A percentile compares a stretch with the other conserved stretches of the same genome.
These are phyloP conservation scores for Manis crassicaudata DNA, from an alignment of 2,797 vertebrate genomes.

Conservation along the genomic window DNA sequence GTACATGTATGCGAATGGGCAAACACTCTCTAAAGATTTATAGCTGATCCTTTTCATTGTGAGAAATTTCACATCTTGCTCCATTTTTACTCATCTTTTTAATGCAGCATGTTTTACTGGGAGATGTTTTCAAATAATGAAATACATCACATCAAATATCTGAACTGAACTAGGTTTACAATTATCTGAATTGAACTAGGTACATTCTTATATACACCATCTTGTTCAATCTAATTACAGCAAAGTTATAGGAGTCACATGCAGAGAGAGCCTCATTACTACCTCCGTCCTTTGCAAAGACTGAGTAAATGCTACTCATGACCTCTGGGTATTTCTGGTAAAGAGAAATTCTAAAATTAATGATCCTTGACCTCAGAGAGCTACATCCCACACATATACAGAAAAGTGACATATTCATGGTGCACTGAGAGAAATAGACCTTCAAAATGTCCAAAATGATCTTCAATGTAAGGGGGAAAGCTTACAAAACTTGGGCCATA, in stretches of 20 bases:
- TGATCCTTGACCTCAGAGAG: background rate
- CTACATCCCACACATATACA: background rate
- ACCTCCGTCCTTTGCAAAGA: background rate
- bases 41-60: background rate
- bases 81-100: background rate
- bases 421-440: background rate
- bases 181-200: background rate
- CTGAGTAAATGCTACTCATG: background rate
- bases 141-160: background rate
- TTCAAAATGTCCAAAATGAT: background rate
- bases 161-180: background rate
- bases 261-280: background rate
- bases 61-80: slow-evolving; percentile 17
- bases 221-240: background rate
- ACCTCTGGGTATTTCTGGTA: background rate
- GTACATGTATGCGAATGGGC: background rate
- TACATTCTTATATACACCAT: background rate
- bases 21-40: background rate
- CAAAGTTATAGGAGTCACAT: background rate
- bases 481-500: background rate
- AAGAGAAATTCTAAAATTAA: slow-evolving; percentile 25
- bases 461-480: background rate
- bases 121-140: slow-evolving; percentile 38
- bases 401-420: background rate
- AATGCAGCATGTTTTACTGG: background rate